Evolutionary conservation across 2,888 invertebrate genomes (phyloP), one percentile per base, ranked within the genome.

Genomic region (Cyaniris semiargus): DNA sequence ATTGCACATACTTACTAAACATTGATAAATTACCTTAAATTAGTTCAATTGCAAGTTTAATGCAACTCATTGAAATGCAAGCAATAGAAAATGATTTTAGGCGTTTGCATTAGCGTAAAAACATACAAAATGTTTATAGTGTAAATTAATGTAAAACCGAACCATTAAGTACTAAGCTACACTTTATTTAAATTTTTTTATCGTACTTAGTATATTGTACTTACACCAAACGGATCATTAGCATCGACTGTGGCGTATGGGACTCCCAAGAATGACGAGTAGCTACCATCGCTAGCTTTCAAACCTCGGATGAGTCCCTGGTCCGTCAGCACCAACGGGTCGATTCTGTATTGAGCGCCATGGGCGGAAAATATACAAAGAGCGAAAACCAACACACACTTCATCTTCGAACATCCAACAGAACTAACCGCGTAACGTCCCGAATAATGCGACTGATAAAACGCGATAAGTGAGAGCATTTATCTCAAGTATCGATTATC

Each of bases 181-280:
- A 15, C 3, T 53, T 53, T 53, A 53, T 53, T 44, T 0, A 18
- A 15, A 15, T 1, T 18, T 53, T 15, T 53, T 53, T 18, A 13
- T 15, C 4, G 3, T 48, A 15, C 48, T 48, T 48, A 48, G 48
- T 27, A 27, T 48, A n/a, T 13, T 71, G 21, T 38, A 90, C 93
- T 91, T 86, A 94, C 94, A 76, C 94, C 93, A 80, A 94, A 94
- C 31, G 93, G 94, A 82, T 93, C 86, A 74, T 85, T 83, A 70
- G 81, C 78, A 80, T 93, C 88, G 18, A 94, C 88, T 80, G 84
- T 81, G 27, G 92, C 94, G 79, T 93, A 94, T 6, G 94, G 94
- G 77, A 94, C 87, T 74, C 94, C 94, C 74, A 92, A 81, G 80
- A 94, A 94, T 71, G 84, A 83, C 0, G 93, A 91, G 75, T 92